Evolutionary conservation across 2,888 invertebrate genomes (phyloP), one percentile per base, ranked within the genome.

Genomic region (Polylopha cassiicola): DNA sequence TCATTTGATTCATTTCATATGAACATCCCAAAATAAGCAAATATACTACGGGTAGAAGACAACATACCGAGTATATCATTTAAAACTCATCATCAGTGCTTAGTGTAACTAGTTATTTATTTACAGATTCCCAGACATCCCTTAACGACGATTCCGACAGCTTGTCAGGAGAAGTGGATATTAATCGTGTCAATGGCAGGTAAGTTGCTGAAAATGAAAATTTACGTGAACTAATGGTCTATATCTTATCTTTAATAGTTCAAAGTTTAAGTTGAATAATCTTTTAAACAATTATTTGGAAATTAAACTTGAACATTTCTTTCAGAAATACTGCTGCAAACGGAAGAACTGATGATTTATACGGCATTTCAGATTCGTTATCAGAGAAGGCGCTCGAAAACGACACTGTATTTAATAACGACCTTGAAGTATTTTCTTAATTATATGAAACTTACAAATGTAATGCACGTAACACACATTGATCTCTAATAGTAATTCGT

Each of bases 81-180:
- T n/a, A n/a, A n/a, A n/a, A n/a, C n/a, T n/a, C n/a, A n/a, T n/a
- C n/a, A n/a, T n/a, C n/a, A n/a, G n/a, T n/a, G n/a, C n/a, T n/a
- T n/a, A n/a, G n/a, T n/a, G n/a, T n/a, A 4, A 22, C 17, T 5
- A 22, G 22, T 17, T 41, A 24, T 34, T 39, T 34, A 26, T 46
- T 71, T 69, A 3, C 65, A 87, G 87, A 87, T 61, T 87, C 87
- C 5, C 87, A 86, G 60, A 81, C 80, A 43, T 87, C 87, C 3
- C 64, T 87, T 15, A 87, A 86, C 48, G 87, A 86, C 28, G 85
- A 87, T 53, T 81, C 86, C 2, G 86, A 86, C 46, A 85, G 85
- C 51, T 70, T 82, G 31, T 75, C 77, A 18, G 82, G 72, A 27
- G 84, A 84, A 47, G 69, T 62, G 3, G 76, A 77, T 43, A 60